phyloP scores from a whole-genome alignment of 2,888 invertebrate species.

The Hyppa rectilinea region DNA sequence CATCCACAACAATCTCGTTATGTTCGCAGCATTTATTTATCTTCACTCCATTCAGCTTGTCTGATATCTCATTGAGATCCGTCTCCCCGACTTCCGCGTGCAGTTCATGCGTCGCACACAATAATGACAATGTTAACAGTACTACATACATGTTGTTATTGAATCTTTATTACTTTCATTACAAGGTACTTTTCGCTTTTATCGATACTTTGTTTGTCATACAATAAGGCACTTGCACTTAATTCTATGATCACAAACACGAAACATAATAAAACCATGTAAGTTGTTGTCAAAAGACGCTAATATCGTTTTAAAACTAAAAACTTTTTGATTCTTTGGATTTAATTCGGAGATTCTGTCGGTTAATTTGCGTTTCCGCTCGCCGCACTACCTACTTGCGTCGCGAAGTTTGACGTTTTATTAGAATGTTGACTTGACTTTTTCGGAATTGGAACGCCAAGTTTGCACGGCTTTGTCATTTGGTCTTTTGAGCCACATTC shows the following conservation, averaged over 20 bases:
- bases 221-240: conserved; percentile 52
- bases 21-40: conserved; percentile 95
- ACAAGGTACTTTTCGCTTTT: conserved; percentile 57
- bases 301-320: conserved; percentile 16
- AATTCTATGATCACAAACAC: conserved; percentile 25
- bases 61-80: conserved; percentile 87
- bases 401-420: conserved; percentile 50
- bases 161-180: conserved; percentile 58
- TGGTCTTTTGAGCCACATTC: conserved; percentile 30
- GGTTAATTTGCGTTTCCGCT: conserved; percentile 53
- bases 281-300: conserved; percentile 26
- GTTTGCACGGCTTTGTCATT: conserved; percentile 13
- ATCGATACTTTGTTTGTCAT: conserved; percentile 51
- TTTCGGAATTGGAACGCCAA: conserved; percentile 24
- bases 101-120: conserved; percentile 69
- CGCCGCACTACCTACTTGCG: too few species aligned
- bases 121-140: conserved; percentile 78
- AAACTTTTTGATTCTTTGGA: conserved; percentile 58
- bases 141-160: conserved; percentile 69
- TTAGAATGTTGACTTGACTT: conserved; percentile 24
- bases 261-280: conserved; percentile 34
- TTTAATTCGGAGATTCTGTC: conserved; percentile 37
- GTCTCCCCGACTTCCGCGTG: conserved; percentile 78
- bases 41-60: conserved; percentile 87
- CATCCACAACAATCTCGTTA: conserved; percentile 93